Evolutionary conservation across 2,113 vertebrate species (phyloP).

Genomic region (Semicossyphus pulcher): DNA sequence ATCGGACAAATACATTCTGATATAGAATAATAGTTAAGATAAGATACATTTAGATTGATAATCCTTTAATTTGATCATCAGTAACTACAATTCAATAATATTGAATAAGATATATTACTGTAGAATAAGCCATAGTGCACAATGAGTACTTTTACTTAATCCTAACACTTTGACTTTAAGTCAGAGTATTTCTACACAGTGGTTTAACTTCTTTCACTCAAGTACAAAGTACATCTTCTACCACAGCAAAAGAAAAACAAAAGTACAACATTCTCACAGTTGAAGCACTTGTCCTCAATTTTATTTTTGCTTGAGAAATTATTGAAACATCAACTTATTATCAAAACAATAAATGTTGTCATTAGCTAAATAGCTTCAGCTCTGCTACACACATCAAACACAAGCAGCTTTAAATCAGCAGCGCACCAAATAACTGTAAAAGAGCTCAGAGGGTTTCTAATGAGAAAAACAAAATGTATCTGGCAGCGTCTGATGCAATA

Average conservation of each 20-base stretch:
- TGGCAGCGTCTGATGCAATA: slow-evolving; percentile 29
- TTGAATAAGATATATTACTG: no score
- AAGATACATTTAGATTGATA: no score
- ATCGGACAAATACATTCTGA: no score
- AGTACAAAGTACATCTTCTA: not conserved
- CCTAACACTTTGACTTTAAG: not conserved
- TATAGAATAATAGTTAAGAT: no score
- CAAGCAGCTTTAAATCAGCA: not conserved
- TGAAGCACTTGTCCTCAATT: not conserved
- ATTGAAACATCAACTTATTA: not conserved
- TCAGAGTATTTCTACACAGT: not conserved
- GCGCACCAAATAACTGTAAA: slow-evolving; percentile 31
- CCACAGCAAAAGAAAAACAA: not conserved
- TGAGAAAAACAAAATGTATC: slow-evolving; percentile 29
- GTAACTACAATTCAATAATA: no score
- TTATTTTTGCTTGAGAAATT: not conserved
- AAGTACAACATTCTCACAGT: not conserved
- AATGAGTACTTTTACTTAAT: not conserved
- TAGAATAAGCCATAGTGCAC: not conserved
- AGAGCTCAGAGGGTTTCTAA: slow-evolving; percentile 19
- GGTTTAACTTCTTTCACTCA: not conserved
- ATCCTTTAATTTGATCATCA: no score
- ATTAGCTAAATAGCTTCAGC: not conserved
- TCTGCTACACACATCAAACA: not conserved
- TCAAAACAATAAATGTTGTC: not conserved